Evolutionary conservation across 1,140 invertebrate genomes (phyloP).

Genomic region (Prorops nasuta): DNA sequence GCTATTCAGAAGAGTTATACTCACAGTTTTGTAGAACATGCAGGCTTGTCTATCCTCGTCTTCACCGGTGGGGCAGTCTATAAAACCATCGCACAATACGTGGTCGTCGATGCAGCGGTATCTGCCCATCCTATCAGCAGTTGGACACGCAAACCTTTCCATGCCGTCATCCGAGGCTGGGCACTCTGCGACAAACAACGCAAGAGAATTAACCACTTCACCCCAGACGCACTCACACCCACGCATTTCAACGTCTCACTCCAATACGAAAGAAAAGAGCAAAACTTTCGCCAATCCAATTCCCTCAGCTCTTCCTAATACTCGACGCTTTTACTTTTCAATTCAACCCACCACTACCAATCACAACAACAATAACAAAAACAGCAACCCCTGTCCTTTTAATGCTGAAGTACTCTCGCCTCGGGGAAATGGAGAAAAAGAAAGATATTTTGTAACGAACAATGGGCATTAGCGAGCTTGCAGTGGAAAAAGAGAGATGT

Average conservation of each 20-base stretch:
- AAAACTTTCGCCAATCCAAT: too few relatives aligned
- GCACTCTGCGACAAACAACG: constrained; percentile 72
- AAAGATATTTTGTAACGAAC: too few relatives aligned
- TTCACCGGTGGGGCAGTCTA: constrained; percentile 89
- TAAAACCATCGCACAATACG: constrained; percentile 90
- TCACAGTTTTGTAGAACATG: constrained; percentile 98
- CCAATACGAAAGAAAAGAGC: background rate
- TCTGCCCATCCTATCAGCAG: constrained; percentile 82
- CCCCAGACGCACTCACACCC: constrained; percentile 1
- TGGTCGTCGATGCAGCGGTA: constrained; percentile 96
- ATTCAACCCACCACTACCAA: too few relatives aligned
- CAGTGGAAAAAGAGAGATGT: too few relatives aligned
- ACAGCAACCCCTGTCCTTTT: too few relatives aligned
- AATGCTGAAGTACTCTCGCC: too few relatives aligned
- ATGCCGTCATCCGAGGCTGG: constrained; percentile 88
- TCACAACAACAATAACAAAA: too few relatives aligned
- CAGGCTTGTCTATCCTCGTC: constrained; percentile 91
- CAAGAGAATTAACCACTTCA: constrained; percentile 18
- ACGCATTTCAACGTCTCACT: background rate
- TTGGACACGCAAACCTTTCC: constrained; percentile 91
- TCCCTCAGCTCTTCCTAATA: too few relatives aligned
- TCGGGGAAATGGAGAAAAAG: too few relatives aligned
- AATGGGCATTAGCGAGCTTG: too few relatives aligned
- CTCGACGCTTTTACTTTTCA: too few relatives aligned
- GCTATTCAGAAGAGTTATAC: too few relatives aligned